Percentiles rank a stretch among this genome's conserved stretches.
Conservation (phyloP, 2,888 invertebrate genomes). For the Halictus ligatus region DNA sequence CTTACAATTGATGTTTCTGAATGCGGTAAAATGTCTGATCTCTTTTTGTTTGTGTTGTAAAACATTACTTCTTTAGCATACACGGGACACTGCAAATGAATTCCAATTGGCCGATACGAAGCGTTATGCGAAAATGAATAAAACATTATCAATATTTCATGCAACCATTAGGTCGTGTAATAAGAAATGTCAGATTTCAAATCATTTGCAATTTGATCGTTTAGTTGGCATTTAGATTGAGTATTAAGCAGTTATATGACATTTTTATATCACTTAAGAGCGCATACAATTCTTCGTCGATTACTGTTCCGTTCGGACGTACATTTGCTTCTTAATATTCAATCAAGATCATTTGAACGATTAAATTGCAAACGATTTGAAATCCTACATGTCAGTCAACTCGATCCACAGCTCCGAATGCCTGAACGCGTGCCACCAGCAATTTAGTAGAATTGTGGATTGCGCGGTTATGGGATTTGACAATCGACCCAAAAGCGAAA, state of each 20-base stretch:
- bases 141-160: not conserved
- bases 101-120: not conserved
- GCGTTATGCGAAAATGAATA: not conserved
- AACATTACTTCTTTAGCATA: not conserved
- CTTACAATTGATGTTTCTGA: not conserved
- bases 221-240: not conserved
- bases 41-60: not conserved
- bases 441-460: not conserved
- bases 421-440: not conserved
- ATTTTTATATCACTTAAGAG: not conserved
- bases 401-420: not conserved
- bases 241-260: not conserved
- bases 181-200: not conserved
- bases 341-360: not conserved
- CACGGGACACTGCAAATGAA: not conserved
- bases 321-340: not conserved
- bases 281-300: too few species aligned
- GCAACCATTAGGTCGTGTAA: not conserved
- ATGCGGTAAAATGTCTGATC: not conserved
- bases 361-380: not conserved
- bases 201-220: not conserved
- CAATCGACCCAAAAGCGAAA: not conserved
- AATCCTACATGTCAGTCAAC: not conserved
- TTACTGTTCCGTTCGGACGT: not conserved
- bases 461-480: not conserved